phyloP scores from a whole-genome alignment of 2,113 vertebrate species.

The Centropristis striata region DNA sequence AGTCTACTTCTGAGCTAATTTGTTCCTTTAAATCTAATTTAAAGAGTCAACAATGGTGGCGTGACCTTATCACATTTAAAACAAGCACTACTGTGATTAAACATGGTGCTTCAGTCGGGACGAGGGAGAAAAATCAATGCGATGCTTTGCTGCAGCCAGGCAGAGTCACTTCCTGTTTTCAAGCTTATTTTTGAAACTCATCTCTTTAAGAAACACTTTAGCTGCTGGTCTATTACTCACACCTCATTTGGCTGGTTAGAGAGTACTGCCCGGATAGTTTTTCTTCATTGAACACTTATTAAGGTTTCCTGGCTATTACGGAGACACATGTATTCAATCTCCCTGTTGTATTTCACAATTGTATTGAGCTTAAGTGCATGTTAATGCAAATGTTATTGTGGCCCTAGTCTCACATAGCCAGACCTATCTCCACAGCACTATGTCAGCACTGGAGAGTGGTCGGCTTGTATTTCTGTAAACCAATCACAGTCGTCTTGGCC shows the following conservation, averaged over 20 bases:
- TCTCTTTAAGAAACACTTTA: constrained; percentile 21
- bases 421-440: too few relatives aligned
- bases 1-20: constrained; percentile 12
- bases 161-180: constrained; percentile 2
- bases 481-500: too few relatives aligned
- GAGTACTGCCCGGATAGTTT: background rate
- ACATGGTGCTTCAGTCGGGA: background rate
- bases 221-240: background rate
- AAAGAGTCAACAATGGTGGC: constrained; percentile 16
- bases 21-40: constrained; percentile 13
- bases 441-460: too few relatives aligned
- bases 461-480: too few relatives aligned
- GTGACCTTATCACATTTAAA: constrained; percentile 28
- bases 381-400: background rate
- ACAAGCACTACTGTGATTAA: constrained; percentile 24
- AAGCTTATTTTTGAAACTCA: background rate
- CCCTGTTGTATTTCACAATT: background rate
- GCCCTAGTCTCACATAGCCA: background rate
- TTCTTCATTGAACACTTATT: background rate
- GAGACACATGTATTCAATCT: constrained; percentile 1
- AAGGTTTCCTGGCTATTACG: background rate
- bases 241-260: background rate
- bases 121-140: constrained; percentile 3
- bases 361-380: background rate
- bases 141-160: background rate